Conservation (phyloP, 2,113 vertebrate genomes). For the Microtus ochrogaster region DNA sequence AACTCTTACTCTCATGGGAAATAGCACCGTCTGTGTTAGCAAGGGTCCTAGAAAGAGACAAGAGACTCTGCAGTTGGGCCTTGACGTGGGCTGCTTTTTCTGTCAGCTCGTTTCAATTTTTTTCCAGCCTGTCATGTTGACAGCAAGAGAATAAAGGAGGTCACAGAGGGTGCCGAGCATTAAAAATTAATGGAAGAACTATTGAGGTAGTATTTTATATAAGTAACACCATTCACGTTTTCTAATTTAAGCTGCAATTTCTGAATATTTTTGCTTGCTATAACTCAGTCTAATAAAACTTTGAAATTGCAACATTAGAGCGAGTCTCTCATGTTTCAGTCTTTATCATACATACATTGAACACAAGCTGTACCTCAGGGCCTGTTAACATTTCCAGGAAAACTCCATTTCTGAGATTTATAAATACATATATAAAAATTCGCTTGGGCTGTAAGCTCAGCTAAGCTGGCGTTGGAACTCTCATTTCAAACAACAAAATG, state of each 20-base stretch:
- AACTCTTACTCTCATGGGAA: slow-evolving; percentile 75
- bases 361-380: slow-evolving; percentile 68
- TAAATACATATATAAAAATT: slow-evolving; percentile 70
- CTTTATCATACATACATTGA: slow-evolving; percentile 69
- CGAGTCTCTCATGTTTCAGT: slow-evolving; percentile 80
- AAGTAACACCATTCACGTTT: slow-evolving; percentile 87
- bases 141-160: slow-evolving; percentile 86
- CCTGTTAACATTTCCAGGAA: slow-evolving; percentile 75
- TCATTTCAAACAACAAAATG: slow-evolving; percentile 71
- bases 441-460: slow-evolving; percentile 46
- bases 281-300: slow-evolving; percentile 86
- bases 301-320: slow-evolving; percentile 80
- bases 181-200: slow-evolving; percentile 91
- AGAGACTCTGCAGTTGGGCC: slow-evolving; percentile 67
- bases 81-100: slow-evolving; percentile 62
- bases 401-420: slow-evolving; percentile 76
- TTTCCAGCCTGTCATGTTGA: slow-evolving; percentile 86
- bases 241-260: slow-evolving; percentile 87
- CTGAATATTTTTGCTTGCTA: slow-evolving; percentile 83
- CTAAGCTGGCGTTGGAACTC: slow-evolving; percentile 42
- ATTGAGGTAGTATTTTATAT: slow-evolving; percentile 90
- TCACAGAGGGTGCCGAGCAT: slow-evolving; percentile 87
- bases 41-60: slow-evolving; percentile 50
- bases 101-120: slow-evolving; percentile 87
- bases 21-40: background rate